phyloP scores from a whole-genome alignment of 2,888 invertebrate species.

The Scaptodrosophila latifasciaeformis region DNA sequence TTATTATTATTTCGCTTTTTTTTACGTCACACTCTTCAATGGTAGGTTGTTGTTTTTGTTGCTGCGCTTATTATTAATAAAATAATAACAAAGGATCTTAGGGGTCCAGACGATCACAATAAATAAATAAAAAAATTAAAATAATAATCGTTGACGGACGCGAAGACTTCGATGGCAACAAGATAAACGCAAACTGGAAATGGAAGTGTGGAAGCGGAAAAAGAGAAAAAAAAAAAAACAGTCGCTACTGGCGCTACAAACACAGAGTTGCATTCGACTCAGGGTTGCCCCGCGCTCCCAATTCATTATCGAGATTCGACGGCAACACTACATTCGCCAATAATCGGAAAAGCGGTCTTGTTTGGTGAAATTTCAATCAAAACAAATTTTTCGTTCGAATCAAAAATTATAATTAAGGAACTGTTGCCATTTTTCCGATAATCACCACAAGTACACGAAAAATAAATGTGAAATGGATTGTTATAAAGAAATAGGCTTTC shows the following conservation, averaged over 20 bases:
- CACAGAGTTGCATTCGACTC: slow-evolving; percentile 55
- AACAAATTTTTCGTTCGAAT: not conserved
- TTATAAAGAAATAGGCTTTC: too few relatives aligned
- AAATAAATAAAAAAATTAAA: too few relatives aligned
- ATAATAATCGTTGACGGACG: slow-evolving; percentile 27
- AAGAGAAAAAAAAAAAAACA: slow-evolving; percentile 30
- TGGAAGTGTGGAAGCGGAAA: slow-evolving; percentile 54
- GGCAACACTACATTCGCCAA: slow-evolving; percentile 5
- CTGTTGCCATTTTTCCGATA: too few relatives aligned
- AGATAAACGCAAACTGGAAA: slow-evolving; percentile 61
- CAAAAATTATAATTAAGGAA: too few relatives aligned
- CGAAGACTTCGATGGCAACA: slow-evolving; percentile 53
- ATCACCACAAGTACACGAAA: too few relatives aligned
- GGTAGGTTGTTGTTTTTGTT: slow-evolving; percentile 50
- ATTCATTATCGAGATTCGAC: slow-evolving; percentile 44
- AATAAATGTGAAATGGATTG: too few relatives aligned
- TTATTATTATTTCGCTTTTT: too few relatives aligned
- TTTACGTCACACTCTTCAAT: slow-evolving; percentile 43
- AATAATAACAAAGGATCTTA: slow-evolving; percentile 21
- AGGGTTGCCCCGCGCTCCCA: slow-evolving; percentile 45
- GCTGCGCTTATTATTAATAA: slow-evolving; percentile 33
- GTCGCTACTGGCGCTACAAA: slow-evolving; percentile 45
- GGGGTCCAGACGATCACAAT: too few relatives aligned
- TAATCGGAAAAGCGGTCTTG: slow-evolving; percentile 17
- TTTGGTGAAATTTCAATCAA: not conserved